phyloP scores from a whole-genome alignment of 2,797 vertebrate genomes.

The Hydrolagus colliei region DNA sequence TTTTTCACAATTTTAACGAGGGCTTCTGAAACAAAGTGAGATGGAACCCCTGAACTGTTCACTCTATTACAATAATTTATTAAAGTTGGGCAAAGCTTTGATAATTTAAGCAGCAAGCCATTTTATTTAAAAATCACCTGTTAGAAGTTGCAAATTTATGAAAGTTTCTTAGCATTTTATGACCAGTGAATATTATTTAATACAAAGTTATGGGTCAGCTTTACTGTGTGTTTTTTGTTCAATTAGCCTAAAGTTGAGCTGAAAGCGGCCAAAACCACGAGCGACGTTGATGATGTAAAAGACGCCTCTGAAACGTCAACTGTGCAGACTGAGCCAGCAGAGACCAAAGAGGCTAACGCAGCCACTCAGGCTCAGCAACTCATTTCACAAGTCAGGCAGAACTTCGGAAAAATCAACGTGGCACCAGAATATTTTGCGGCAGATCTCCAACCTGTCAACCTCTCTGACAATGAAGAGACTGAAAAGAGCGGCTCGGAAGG shows the following conservation, averaged over 20 bases:
- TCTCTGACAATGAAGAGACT: slow-evolving; percentile 62
- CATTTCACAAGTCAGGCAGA: slow-evolving; percentile 73
- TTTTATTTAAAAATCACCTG: neutral
- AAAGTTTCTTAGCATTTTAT: no score
- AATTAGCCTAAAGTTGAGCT: slow-evolving; percentile 39
- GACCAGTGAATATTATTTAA: no score
- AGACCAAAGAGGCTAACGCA: neutral
- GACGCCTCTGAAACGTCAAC: neutral
- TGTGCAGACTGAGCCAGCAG: slow-evolving; percentile 34
- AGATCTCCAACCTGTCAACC: slow-evolving; percentile 80
- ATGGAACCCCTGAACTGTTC: neutral
- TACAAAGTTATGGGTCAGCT: neutral
- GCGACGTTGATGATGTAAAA: slow-evolving; percentile 32
- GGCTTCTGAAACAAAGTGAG: neutral
- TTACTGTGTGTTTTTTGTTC: neutral
- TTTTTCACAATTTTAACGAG: neutral
- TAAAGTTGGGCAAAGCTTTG: neutral
- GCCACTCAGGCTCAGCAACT: slow-evolving; percentile 54
- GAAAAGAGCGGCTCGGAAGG: slow-evolving; percentile 52
- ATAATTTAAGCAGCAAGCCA: neutral
- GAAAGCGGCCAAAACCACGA: slow-evolving; percentile 35
- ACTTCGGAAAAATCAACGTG: slow-evolving; percentile 88
- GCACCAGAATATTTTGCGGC: slow-evolving; percentile 82
- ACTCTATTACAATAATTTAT: neutral
- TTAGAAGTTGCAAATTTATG: no score